Conservation (phyloP, 53 echinoderm and acorn worm genomes). For the Holothuria leucospilota region DNA sequence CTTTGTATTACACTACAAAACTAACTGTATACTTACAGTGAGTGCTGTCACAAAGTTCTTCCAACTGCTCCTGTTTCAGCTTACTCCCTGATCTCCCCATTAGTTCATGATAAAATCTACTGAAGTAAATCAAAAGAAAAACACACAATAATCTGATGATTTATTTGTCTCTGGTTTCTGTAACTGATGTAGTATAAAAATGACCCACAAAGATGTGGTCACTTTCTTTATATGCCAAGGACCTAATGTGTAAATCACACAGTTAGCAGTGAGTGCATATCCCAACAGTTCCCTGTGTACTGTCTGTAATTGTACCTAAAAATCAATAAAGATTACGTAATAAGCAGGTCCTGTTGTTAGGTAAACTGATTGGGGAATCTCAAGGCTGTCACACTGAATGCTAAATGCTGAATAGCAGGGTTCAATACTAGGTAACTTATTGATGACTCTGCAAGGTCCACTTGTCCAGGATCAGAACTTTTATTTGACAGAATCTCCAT, state of each 20-base stretch:
- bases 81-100: conserved; percentile 97
- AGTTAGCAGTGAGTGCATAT: no score
- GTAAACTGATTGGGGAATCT: not conserved
- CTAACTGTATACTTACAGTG: conserved; percentile 80
- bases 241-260: no score
- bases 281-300: no score
- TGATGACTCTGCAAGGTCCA: not conserved
- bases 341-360: not conserved
- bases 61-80: conserved; percentile 70
- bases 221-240: no score
- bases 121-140: not conserved
- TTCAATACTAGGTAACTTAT: not conserved
- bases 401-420: not conserved
- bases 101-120: conserved; percentile 17
- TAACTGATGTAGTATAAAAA: not conserved
- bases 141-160: no score
- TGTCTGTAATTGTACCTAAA: not conserved
- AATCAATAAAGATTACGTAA: conserved; percentile 37
- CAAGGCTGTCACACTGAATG: no score
- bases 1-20: not conserved
- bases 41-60: conserved; percentile 78
- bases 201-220: not conserved
- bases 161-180: no score
- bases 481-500: no score
- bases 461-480: not conserved